Evolutionary conservation across 2,797 vertebrate genomes (phyloP).

Genomic region (Lacerta agilis): DNA sequence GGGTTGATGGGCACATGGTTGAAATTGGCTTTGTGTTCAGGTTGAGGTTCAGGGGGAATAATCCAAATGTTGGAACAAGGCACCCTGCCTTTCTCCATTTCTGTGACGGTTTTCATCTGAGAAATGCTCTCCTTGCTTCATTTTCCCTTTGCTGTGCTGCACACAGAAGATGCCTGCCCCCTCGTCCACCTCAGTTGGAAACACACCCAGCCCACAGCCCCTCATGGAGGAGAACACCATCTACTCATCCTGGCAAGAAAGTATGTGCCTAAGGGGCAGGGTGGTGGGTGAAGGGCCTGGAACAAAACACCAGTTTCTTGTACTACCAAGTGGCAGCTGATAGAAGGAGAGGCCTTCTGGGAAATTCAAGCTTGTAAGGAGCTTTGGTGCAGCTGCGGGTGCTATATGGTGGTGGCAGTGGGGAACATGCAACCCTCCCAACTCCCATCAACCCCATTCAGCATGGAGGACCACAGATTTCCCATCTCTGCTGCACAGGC

Average conservation of each 20-base stretch:
- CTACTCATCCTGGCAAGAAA: conserved; percentile 84
- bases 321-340: background rate
- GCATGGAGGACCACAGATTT: background rate
- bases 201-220: conserved; percentile 48
- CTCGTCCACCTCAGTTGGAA: conserved; percentile 1
- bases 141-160: conserved; percentile 47
- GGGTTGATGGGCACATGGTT: background rate
- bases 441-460: too few species aligned
- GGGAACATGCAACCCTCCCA: background rate
- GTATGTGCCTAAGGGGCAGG: conserved; percentile 64
- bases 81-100: background rate
- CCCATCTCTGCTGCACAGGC: background rate
- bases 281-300: background rate
- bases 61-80: background rate
- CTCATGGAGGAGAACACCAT: conserved; percentile 88
- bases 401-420: background rate
- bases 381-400: background rate
- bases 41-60: background rate
- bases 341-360: too few species aligned
- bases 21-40: background rate
- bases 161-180: conserved; percentile 56
- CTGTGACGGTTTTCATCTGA: background rate
- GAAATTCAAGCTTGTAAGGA: background rate
- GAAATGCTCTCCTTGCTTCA: background rate
- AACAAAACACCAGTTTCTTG: background rate